Base-by-base conservation (phyloP, 2,888 invertebrate species). In the Nowickia ferox region DNA sequence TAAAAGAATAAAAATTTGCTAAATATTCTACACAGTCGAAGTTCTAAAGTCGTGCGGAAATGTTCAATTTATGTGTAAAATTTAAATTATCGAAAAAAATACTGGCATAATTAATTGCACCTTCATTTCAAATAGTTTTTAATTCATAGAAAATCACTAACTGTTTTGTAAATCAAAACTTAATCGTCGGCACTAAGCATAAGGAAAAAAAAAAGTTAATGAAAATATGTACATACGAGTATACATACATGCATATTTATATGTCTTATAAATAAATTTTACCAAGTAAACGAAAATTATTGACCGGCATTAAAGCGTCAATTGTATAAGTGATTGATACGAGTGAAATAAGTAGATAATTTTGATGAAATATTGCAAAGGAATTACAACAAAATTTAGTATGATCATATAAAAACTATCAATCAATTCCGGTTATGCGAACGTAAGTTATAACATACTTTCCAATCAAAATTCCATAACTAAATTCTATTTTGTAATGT, bases 1-100 rank as follows among this genome's bases (percentile, higher is more conserved):
- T 76, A 46, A 19, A 79, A 65, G 38, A 79, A 63, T 65, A 38
- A 57, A 77, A 65, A 61, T n/a, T 78, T 15, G 57, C 57, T 65
- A 85, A 85, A 68, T 53, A 69, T 76, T 57, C 63, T 81, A 79
- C 63, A 55, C 88, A 90, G 90, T 91, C 88, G 88, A 88, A 86
- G 87, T 91, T 90, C 88, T 89, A 82, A 88, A 87, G 87, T 89
- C 88, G 88, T 79, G 79, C 87, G 76, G 91, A 88, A 79, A 87
- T 88, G 91, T 88, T 89, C 87, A 87, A 87, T 83, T 72, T 81
- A 1, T 69, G 17, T 42, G 9, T 30, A n/a, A 15, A 51, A 40
- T 1, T 9, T 8, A 2, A 30, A 30, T 30, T 30, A 30, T 6
- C 6, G 30, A 30, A 40, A 53, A 4, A 71, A 48, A n/a, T 66